Evolutionary conservation across 2,888 invertebrate genomes (phyloP).

Genomic region (Euproctis similis): DNA sequence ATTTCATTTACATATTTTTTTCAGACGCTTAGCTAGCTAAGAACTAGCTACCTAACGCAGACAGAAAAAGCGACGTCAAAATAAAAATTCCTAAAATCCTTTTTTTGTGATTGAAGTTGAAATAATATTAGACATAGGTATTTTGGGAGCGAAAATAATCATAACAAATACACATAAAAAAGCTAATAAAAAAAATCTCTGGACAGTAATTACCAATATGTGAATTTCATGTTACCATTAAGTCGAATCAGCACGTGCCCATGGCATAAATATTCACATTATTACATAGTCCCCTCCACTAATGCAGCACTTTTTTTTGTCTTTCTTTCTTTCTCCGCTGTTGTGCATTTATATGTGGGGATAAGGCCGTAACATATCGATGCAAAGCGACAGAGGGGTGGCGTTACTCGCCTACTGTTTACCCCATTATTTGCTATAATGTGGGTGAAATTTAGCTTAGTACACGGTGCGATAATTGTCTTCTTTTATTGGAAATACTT

Average conservation of each 20-base stretch:
- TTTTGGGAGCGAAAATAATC: background rate
- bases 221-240: constrained; percentile 64
- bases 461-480: constrained; percentile 63
- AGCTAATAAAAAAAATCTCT: constrained; percentile 20
- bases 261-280: constrained; percentile 70
- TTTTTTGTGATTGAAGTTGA: too few relatives aligned
- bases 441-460: constrained; percentile 71
- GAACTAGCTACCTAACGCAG: too few relatives aligned
- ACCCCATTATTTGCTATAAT: constrained; percentile 71
- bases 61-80: too few relatives aligned
- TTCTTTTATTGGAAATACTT: constrained; percentile 54
- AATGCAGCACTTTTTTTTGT: constrained; percentile 49
- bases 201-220: constrained; percentile 62
- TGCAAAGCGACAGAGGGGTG: constrained; percentile 56
- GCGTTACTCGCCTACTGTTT: constrained; percentile 60
- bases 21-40: too few relatives aligned
- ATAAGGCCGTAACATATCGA: constrained; percentile 64
- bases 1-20: too few relatives aligned
- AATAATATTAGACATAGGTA: too few relatives aligned
- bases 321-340: constrained; percentile 61
- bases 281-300: constrained; percentile 60
- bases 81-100: too few relatives aligned
- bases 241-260: constrained; percentile 66
- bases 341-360: constrained; percentile 70
- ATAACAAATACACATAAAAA: constrained; percentile 7